Evolutionary conservation across 1,140 invertebrate species (phyloP), one percentile per base, ranked within the genome.

Genomic region (Temnothorax nylanderi): DNA sequence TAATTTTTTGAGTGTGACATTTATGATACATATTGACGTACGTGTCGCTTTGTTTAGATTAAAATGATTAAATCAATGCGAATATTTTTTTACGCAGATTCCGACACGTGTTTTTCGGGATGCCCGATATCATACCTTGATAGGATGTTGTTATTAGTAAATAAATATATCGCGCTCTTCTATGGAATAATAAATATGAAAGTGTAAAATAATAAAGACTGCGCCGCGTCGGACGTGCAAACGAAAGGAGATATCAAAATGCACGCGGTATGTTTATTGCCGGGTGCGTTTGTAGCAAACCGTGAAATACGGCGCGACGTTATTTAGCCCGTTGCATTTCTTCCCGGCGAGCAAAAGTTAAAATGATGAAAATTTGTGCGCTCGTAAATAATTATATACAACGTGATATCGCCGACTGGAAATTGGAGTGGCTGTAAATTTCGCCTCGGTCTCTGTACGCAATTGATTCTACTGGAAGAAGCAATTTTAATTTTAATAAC

Each of bases 321-420:
- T 84, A 84, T 84, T 84, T 34, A 75, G 8, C 8, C 13, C 47
- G 34, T 18, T 34, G 49, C 49, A 18, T 32, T 56, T 58, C 26
- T n/a, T 13, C 32, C 21, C 7, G 7, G 8, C 13, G 0, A 21
- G 54, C 11, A 16, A n/a, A 60, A 49, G 13, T 49, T 60, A 16
- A 49, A 84, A 47, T 84, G 56, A 72, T 32, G 67, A 58, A 74
- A 84, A 62, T 84, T 69, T 21, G 49, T 56, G 21, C 18, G 32
- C 26, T 16, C 69, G 69, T 84, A 74, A 84, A 84, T 75, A 74
- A 84, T 75, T 60, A 37, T 21, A 5, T 21, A 13, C 16, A 13
- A 7, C 41, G 69, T 56, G 71, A 81, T 81, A 81, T 44, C 26
- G 13, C 3, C 11, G 10, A 16, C 21, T 54, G 69, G 56, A 58